Conservation (phyloP, 2,888 invertebrate genomes). For the Rhogogaster chlorosoma region DNA sequence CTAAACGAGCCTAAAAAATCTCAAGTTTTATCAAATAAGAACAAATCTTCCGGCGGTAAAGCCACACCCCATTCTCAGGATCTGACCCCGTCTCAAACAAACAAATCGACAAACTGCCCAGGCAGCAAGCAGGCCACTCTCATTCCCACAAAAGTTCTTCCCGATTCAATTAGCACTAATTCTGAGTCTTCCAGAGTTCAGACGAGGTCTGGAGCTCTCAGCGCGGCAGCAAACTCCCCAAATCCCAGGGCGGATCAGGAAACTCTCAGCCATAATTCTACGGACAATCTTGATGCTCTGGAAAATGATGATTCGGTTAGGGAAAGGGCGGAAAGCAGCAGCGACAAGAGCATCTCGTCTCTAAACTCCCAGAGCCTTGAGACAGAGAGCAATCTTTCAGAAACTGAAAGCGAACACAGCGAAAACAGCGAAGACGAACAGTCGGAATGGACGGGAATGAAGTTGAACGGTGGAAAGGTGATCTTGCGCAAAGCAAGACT, state of each 20-base stretch:
- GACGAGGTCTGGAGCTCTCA: slow-evolving; percentile 72
- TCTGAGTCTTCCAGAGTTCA: slow-evolving; percentile 76
- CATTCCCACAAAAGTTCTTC: slow-evolving; percentile 73
- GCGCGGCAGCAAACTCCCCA: slow-evolving; percentile 59
- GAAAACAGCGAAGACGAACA: slow-evolving; percentile 75
- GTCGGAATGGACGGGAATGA: slow-evolving; percentile 76
- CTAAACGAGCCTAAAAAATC: slow-evolving; percentile 55
- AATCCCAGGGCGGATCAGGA: slow-evolving; percentile 54
- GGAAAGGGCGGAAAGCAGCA: slow-evolving; percentile 17
- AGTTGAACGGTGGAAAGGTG: slow-evolving; percentile 83
- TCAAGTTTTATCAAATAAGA: slow-evolving; percentile 57
- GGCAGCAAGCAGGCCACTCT: slow-evolving; percentile 62
- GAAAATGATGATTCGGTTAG: background rate
- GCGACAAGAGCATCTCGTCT: slow-evolving; percentile 54
- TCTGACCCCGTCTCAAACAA: slow-evolving; percentile 54
- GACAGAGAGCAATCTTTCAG: slow-evolving; percentile 68
- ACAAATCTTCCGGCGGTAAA: slow-evolving; percentile 52
- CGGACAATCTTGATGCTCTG: slow-evolving; percentile 5
- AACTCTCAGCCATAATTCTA: slow-evolving; percentile 10
- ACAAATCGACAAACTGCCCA: slow-evolving; percentile 56
- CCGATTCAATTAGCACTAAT: slow-evolving; percentile 71
- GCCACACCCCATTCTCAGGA: slow-evolving; percentile 29
- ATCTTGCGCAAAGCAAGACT: slow-evolving; percentile 85
- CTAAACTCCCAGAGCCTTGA: slow-evolving; percentile 64
- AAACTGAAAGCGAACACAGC: slow-evolving; percentile 71